These are phyloP conservation scores for Tragelaphus oryx DNA, from an alignment of 2,797 vertebrate species.

Conservation along the genomic window DNA sequence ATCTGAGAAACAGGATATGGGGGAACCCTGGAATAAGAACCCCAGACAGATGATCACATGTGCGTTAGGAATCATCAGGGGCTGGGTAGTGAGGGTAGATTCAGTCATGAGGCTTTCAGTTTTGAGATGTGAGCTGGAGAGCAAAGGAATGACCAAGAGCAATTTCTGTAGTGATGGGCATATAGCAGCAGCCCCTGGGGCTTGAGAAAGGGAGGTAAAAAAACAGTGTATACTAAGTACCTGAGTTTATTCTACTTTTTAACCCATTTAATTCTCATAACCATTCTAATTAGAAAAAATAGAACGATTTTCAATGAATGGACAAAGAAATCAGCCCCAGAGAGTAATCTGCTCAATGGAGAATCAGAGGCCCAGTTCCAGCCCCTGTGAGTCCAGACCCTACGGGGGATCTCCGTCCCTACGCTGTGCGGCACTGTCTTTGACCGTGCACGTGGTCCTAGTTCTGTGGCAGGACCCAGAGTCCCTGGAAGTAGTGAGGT, in stretches of 20 bases:
- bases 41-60: background rate
- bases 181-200: background rate
- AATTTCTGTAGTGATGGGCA: background rate
- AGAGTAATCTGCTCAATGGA: background rate
- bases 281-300: background rate
- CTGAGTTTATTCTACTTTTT: background rate
- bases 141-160: background rate
- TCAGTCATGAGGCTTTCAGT: background rate
- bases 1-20: background rate
- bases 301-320: background rate
- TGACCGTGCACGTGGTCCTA: accelerated
- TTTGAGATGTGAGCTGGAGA: background rate
- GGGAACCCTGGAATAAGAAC: background rate
- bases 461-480: background rate
- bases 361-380: background rate
- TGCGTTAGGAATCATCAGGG: background rate
- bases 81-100: background rate
- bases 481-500: background rate
- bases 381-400: background rate
- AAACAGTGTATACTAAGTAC: background rate
- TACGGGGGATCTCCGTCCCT: accelerated
- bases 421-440: accelerated
- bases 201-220: background rate
- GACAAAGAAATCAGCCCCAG: background rate
- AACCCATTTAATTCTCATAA: background rate